Evolutionary conservation across 2,113 vertebrate species (phyloP), one percentile per base, ranked within the genome.

Genomic region (Xyrauchen texanus): DNA sequence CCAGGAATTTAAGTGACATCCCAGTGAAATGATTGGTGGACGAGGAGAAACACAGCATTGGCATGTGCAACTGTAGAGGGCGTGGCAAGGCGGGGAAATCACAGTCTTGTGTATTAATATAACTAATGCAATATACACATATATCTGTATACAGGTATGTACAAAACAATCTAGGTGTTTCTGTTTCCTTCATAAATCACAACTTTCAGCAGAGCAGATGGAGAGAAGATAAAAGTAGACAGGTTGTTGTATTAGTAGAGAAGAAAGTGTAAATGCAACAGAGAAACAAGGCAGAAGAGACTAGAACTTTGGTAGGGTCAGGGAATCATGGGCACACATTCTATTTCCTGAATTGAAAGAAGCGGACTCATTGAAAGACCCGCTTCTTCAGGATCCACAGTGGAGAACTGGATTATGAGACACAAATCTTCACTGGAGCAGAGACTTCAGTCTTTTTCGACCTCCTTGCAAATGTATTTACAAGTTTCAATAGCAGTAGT

Each of bases 151-250:
- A 73, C 58, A 85, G 47, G 78, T 81, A 87, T 82, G 81, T 91
- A 90, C 87, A 89, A 88, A 63, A 85, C 84, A 79, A 84, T 84
- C 82, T 74, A 77, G 53, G 60, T 12, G 70, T 74, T 55, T 49
- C 21, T 34, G 21, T 81, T 80, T 91, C 88, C 90, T 91, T 91
- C 90, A 91, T 88, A 45, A 34, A 72, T 81, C 69, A 77, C 79
- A 69, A 65, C 80, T 73, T 78, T 61, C 58, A 60, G 80, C 64
- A 71, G 60, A 13, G 61, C 34, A 68, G 21, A 68, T 45, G 69
- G 66, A 72, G 79, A 68, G 34, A 34, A 1, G 21, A 34, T 34
- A 34, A 34, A 34, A 34, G 21, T 34, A 34, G 13, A 81, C 62
- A 57, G 57, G 58, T 78, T 72, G 12, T 8, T 63, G 74, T 5